Percentiles rank a stretch among this genome's conserved stretches.
These are phyloP conservation scores for Dipodomys ordii DNA, from an alignment of 2,113 vertebrate genomes.

Conservation along the genomic window DNA sequence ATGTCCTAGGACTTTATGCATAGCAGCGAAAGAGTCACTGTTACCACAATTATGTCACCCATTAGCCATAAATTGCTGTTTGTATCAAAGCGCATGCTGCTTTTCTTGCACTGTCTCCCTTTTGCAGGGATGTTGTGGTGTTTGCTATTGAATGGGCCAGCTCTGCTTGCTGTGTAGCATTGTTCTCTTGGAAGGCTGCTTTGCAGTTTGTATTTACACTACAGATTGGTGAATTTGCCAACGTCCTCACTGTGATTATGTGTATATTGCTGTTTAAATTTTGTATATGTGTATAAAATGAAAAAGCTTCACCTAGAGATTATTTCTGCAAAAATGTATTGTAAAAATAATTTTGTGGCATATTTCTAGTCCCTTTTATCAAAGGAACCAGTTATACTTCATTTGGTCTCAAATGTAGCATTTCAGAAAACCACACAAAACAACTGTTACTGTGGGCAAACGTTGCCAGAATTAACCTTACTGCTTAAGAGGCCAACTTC, in stretches of 20 bases:
- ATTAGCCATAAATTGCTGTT: constrained; percentile 91
- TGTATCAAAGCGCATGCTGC: constrained; percentile 91
- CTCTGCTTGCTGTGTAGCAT: constrained; percentile 89
- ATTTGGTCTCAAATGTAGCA: constrained; percentile 87
- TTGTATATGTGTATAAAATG: constrained; percentile 92
- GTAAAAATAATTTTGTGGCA: constrained; percentile 90
- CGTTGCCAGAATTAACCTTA: constrained; percentile 79
- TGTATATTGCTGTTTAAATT: constrained; percentile 97
- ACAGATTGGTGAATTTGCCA: constrained; percentile 91
- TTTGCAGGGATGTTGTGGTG: constrained; percentile 86
- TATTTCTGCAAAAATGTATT: constrained; percentile 90
- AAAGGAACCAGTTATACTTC: constrained; percentile 82
- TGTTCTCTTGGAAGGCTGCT: constrained; percentile 92
- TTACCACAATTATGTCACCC: constrained; percentile 88
- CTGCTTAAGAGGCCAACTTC: constrained; percentile 83
- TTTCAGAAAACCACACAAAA: constrained; percentile 82
- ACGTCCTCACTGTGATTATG: constrained; percentile 95
- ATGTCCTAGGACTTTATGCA: constrained; percentile 94
- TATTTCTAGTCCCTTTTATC: constrained; percentile 87
- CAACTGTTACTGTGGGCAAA: constrained; percentile 70
- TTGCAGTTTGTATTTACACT: constrained; percentile 93
- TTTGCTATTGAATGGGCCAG: constrained; percentile 89
- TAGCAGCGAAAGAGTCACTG: constrained; percentile 89
- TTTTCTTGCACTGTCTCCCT: constrained; percentile 88
- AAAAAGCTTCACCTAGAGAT: constrained; percentile 90